phyloP scores from a whole-genome alignment of 2,113 vertebrate genomes.

The Python bivittatus region DNA sequence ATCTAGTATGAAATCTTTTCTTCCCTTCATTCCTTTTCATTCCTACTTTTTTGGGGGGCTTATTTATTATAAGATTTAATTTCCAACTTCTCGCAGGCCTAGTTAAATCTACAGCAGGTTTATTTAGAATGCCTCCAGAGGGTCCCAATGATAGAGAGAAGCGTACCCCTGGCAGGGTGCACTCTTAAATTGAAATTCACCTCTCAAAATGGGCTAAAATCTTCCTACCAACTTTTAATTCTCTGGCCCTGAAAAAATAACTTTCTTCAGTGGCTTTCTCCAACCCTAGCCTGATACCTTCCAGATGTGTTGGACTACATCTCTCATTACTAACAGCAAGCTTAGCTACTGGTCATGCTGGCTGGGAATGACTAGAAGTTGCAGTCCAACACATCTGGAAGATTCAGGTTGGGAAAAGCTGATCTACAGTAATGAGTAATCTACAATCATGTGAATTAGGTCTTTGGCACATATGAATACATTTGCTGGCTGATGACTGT shows the following conservation, averaged over 20 bases:
- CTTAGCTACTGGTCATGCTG: background rate
- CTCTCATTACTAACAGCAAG: background rate
- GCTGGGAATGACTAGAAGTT: background rate
- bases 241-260: background rate
- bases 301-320: background rate
- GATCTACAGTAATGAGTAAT: background rate
- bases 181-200: background rate
- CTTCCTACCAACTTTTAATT: background rate
- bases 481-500: background rate
- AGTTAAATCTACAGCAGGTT: constrained; percentile 65
- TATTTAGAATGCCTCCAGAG: constrained; percentile 60
- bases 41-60: background rate
- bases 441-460: background rate
- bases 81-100: constrained; percentile 65
- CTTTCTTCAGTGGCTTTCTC: background rate
- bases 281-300: background rate
- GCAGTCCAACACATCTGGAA: background rate
- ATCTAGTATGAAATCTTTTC: constrained; percentile 45
- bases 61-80: constrained; percentile 52
- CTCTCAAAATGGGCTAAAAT: background rate
- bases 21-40: constrained; percentile 23
- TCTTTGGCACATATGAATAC: background rate
- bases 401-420: background rate
- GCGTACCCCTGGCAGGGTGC: background rate
- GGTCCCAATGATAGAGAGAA: background rate